Conservation (phyloP, 2,113 vertebrate species). For the Prolemur simus region DNA sequence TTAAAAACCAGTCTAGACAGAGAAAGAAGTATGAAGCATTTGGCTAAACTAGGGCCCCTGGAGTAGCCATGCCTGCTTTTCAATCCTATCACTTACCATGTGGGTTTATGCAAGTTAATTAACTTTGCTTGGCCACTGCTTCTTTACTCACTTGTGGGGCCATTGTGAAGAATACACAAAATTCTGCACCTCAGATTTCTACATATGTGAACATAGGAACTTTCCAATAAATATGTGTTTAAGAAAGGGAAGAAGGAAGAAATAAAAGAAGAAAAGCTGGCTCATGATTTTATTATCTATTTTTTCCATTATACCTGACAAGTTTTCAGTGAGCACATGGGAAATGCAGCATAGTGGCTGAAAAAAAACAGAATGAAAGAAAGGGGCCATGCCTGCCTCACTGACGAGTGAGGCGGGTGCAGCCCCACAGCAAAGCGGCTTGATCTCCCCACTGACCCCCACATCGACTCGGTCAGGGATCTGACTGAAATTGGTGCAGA, state of each 20-base stretch:
- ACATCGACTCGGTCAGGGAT: too few species aligned
- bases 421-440: too few species aligned
- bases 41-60: not conserved
- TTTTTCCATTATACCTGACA: not conserved
- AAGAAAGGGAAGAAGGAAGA: not conserved
- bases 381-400: too few species aligned
- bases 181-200: not conserved
- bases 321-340: not conserved
- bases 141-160: not conserved
- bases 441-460: too few species aligned
- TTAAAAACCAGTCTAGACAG: not conserved
- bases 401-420: too few species aligned
- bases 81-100: not conserved
- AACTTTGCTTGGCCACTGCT: not conserved
- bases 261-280: not conserved
- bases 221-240: not conserved
- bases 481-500: too few species aligned
- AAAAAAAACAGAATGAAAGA: not conserved
- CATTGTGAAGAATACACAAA: not conserved
- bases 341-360: not conserved
- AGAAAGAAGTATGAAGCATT: not conserved
- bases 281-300: not conserved
- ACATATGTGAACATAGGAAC: not conserved
- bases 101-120: not conserved
- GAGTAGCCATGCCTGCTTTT: not conserved